Evolutionary conservation across 2,797 vertebrate species (phyloP), one percentile per base, ranked within the genome.

Genomic region (Falco naumanni): DNA sequence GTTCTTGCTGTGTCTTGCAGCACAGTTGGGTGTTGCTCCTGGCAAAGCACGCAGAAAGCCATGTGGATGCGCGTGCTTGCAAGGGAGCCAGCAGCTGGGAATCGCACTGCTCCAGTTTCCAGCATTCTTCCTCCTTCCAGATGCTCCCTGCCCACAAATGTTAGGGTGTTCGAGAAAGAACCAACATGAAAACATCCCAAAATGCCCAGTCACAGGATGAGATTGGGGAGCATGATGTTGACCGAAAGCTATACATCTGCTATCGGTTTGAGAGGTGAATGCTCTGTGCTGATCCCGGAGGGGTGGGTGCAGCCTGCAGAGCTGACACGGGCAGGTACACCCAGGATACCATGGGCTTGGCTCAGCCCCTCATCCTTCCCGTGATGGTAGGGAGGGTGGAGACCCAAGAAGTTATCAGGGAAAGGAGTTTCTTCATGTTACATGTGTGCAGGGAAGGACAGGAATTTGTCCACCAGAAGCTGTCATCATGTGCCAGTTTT

Each of bases 31-130:
- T 63, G 54, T 43, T 60, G 51, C 57, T 78, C 21, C 47, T 39
- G 51, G 34, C 29, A 45, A 53, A 54, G 68, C 37, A 31, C 4
- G 1, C 1, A 1, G 25, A 10, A 13, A 25, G 37, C 37, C 0
- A 1, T 4, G 4, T 37, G 80, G 43, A 34, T 31, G 33, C 18
- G 13, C 0, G 2, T 47, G 28, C 50, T 31, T 28, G 21, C 2
- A 5, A 50, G 60, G 45, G 48, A 60, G 50, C 12, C 0, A 2
- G 70, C 43, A 77, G 45, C 74, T 59, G 51, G 66, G 28, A 72
- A 20, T 51, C 1, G 0, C 14, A 0, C 39, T 57, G n/a, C 59
- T 54, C 26, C 1, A 0, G 2, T 60, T 45, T 50, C 29, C 37
- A n/a, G 64, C 37, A 39, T 66, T n/a, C 14, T 28, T 66, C 59